phyloP scores from a whole-genome alignment of 2,113 vertebrate genomes.

The Neodon shergylaensis region DNA sequence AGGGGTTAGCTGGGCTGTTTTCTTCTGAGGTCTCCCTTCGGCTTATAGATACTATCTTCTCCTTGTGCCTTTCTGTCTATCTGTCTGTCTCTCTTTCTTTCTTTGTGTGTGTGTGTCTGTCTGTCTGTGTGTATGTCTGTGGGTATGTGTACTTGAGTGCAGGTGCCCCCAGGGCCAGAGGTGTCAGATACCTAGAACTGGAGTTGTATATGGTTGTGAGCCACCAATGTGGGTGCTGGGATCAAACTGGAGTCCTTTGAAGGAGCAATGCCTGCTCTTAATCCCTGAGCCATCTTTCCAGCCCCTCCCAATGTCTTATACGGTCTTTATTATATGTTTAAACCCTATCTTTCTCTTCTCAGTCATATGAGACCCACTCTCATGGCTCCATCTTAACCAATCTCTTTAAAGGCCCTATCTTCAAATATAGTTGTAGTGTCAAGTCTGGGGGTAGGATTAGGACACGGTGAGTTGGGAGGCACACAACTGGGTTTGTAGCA shows the following conservation, averaged over 20 bases:
- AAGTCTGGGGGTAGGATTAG: background rate
- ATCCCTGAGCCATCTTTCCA: background rate
- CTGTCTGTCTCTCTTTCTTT: background rate
- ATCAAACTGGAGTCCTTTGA: background rate
- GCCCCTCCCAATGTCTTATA: background rate
- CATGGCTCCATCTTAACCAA: background rate
- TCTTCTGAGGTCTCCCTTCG: background rate
- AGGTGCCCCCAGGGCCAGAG: background rate
- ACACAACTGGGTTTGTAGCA: fast-evolving
- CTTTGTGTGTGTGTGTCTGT: background rate
- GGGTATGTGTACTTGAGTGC: background rate
- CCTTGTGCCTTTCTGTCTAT: background rate
- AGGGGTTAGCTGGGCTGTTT: background rate
- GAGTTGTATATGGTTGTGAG: background rate
- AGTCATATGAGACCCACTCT: background rate
- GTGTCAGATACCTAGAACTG: background rate
- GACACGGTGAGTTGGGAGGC: background rate
- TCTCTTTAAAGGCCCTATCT: background rate
- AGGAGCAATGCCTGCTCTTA: background rate
- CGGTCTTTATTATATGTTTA: background rate
- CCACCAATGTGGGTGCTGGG: background rate
- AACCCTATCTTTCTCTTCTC: background rate
- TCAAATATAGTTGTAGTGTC: background rate
- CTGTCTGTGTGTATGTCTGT: background rate
- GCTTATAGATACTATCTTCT: background rate